Evolutionary conservation across 2,888 invertebrate species (phyloP).

Genomic region (Arge pagana): DNA sequence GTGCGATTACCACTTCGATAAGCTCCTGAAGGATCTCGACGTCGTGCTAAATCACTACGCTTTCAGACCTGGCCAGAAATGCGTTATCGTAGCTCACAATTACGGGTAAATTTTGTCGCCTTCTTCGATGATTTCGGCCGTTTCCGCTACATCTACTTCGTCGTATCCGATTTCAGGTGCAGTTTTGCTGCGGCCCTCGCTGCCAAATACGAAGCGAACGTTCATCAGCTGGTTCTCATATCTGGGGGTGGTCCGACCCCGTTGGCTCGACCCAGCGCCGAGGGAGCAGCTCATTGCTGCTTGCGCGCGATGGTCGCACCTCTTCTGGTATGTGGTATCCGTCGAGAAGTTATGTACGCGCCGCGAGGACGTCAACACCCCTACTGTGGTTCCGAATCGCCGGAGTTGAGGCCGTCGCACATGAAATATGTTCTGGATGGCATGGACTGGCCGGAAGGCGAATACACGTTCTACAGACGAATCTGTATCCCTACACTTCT

Average conservation of each 20-base stretch:
- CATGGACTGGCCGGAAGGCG: constrained; percentile 72
- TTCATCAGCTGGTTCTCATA: constrained; percentile 67
- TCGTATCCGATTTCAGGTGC: constrained; percentile 57
- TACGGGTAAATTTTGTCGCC: constrained; percentile 63
- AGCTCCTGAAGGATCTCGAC: constrained; percentile 64
- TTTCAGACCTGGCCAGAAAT: constrained; percentile 60
- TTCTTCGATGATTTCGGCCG: neutral
- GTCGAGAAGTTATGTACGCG: constrained; percentile 62
- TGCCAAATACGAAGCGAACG: constrained; percentile 62
- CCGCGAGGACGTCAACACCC: constrained; percentile 64
- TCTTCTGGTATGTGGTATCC: constrained; percentile 65
- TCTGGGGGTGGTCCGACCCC: constrained; percentile 73
- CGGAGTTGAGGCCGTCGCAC: constrained; percentile 59
- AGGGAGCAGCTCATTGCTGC: constrained; percentile 60
- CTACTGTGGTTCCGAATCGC: constrained; percentile 56
- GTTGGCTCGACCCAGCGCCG: constrained; percentile 64
- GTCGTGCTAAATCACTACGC: constrained; percentile 67
- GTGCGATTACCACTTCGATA: constrained; percentile 65
- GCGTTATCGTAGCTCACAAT: constrained; percentile 70
- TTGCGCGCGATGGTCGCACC: constrained; percentile 62
- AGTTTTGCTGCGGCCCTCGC: constrained; percentile 68
- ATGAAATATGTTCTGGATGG: constrained; percentile 64
- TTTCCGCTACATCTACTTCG: constrained; percentile 1
- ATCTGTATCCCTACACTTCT: constrained; percentile 68
- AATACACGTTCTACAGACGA: constrained; percentile 68